Conservation (phyloP, 2,113 vertebrate genomes). For the Xiphias gladius region DNA sequence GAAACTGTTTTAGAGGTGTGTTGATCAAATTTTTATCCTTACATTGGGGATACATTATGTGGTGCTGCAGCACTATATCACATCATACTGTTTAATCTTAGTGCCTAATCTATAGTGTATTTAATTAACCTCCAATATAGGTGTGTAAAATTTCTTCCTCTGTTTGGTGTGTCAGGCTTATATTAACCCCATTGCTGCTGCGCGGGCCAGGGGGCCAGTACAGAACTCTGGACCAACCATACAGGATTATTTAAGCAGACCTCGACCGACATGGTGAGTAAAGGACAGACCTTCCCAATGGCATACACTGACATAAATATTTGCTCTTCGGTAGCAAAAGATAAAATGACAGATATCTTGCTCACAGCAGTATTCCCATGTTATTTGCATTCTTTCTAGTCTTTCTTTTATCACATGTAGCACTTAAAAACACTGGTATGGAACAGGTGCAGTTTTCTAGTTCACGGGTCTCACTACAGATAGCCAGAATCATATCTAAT, state of each 20-base stretch:
- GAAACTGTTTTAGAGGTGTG: neutral
- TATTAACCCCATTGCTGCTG: conserved; percentile 98
- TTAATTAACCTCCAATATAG: neutral
- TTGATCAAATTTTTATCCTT: neutral
- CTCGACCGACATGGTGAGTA: conserved; percentile 95
- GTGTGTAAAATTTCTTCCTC: neutral
- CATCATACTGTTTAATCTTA: neutral
- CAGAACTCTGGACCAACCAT: conserved; percentile 93
- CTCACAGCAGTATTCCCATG: neutral
- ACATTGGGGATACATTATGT: neutral
- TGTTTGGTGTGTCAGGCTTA: conserved; percentile 88
- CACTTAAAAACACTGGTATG: neutral
- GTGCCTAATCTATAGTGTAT: neutral
- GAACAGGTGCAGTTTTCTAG: neutral
- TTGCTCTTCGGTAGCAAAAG: neutral
- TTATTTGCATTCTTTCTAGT: neutral
- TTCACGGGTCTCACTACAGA: neutral
- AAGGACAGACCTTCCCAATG: neutral
- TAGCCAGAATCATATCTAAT: neutral
- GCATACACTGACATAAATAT: neutral
- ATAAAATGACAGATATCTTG: neutral
- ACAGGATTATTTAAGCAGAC: conserved; percentile 97
- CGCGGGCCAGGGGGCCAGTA: conserved; percentile 92
- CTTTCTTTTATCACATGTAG: neutral
- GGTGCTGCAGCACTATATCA: neutral